These are phyloP conservation scores for Tanaodytes sp. DNA, from an alignment of 2,888 invertebrate species.

Conservation along the genomic window DNA sequence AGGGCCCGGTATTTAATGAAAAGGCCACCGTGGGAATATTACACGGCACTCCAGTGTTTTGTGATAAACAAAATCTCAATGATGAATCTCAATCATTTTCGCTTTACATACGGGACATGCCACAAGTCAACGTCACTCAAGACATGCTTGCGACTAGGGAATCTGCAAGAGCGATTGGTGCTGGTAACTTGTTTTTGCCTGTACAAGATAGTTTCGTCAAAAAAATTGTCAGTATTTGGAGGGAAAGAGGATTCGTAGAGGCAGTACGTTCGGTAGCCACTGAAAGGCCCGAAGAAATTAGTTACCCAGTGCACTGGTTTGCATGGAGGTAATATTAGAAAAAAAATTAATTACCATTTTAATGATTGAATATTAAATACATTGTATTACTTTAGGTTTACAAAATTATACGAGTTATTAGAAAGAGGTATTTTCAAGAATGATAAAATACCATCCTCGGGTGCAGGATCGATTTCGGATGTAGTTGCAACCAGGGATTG, in stretches of 20 bases:
- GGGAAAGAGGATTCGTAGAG: conserved; percentile 83
- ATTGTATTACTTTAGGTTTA: conserved; percentile 61
- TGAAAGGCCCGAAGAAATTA: conserved; percentile 74
- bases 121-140: conserved; percentile 80
- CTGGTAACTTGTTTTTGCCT: conserved; percentile 76
- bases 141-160: conserved; percentile 77
- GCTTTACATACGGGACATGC: conserved; percentile 76
- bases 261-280: conserved; percentile 79
- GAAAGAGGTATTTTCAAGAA: conserved; percentile 66
- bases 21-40: conserved; percentile 61
- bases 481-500: conserved; percentile 68
- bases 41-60: conserved; percentile 56
- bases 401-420: conserved; percentile 63
- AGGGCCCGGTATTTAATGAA: conserved; percentile 57
- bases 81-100: conserved; percentile 65
- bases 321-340: conserved; percentile 69
- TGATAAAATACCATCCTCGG: conserved; percentile 65
- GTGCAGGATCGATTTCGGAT: conserved; percentile 68
- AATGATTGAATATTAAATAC: conserved; percentile 1
- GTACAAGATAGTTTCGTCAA: conserved; percentile 84
- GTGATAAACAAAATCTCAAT: conserved; percentile 60
- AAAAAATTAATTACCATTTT: no score
- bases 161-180: conserved; percentile 74
- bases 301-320: conserved; percentile 73
- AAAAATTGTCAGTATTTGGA: conserved; percentile 83